Percentiles rank a stretch among this genome's conserved stretches.
Evolutionary conservation across 2,797 vertebrate genomes (phyloP).

Genomic region (Channallabes apus): DNA sequence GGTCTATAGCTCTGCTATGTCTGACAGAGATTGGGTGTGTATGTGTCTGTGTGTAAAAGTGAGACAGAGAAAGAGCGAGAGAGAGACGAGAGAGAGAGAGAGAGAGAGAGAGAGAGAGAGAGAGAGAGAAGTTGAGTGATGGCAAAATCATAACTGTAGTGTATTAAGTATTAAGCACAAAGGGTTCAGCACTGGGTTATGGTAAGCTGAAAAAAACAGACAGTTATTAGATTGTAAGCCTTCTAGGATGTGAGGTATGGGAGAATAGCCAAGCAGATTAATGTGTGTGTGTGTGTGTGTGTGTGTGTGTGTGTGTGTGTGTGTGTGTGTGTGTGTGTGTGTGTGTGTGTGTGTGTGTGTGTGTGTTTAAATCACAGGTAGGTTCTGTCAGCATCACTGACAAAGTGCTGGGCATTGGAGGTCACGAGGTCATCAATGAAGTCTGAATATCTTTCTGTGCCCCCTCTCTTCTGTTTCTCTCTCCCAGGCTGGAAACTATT

Average conservation of each 20-base stretch:
- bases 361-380: constrained; percentile 17
- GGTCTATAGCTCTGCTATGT: constrained; percentile 63
- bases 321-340: constrained; percentile 5
- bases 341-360: neutral
- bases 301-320: neutral
- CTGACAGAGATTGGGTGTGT: constrained; percentile 7
- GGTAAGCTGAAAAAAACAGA: constrained; percentile 79
- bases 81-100: neutral
- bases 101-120: constrained; percentile 70
- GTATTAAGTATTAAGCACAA: constrained; percentile 83
- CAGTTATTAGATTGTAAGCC: constrained; percentile 85
- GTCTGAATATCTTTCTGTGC: constrained; percentile 41
- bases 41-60: neutral
- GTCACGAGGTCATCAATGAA: constrained; percentile 64
- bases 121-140: constrained; percentile 83
- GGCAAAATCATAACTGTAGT: constrained; percentile 96
- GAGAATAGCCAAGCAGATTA: constrained; percentile 1
- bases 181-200: constrained; percentile 95
- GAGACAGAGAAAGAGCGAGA: neutral
- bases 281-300: neutral
- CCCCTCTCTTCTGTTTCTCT: neutral
- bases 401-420: constrained; percentile 43
- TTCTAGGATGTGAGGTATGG: constrained; percentile 41
- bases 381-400: constrained; percentile 23
- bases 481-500: constrained; percentile 63